Evolutionary conservation across 2,888 invertebrate species (phyloP), one percentile per base, ranked within the genome.

Genomic region (Pseudococcus viburni): DNA sequence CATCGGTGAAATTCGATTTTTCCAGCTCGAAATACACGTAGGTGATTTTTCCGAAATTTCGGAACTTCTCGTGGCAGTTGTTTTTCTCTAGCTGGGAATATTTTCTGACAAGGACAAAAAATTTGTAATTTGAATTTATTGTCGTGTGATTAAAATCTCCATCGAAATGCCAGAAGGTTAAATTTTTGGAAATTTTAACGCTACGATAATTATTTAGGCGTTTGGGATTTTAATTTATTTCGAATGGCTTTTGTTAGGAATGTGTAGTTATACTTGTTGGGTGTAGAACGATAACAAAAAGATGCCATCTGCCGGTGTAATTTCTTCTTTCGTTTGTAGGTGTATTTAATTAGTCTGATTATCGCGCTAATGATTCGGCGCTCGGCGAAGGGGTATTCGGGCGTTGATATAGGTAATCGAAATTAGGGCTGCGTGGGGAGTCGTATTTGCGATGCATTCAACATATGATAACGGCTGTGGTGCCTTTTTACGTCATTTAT

Each of bases 401-500:
- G 64, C 22, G 19, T 22, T 64, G 64, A 64, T 64, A 12, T 22
- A 22, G 19, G 64, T 22, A 22, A 22, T 55, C n/a, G 64, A 11
- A 64, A 19, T 22, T 64, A 64, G n/a, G n/a, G 0, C 17, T 55
- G 51, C n/a, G 55, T 55, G 12, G 11, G 5, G 55, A 55, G 48
- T 12, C 15, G 55, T 55, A 55, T n/a, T 19, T 22, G 22, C 22
- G 64, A 64, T 64, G 64, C 64, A 64, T 64, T 64, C 22, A 64
- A 64, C 64, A 64, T 64, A 77, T 42, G 77, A 77, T 73, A 39
- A 19, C 17, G 8, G 42, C 42, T 1, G 33, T 7, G 22, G 77
- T 77, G 17, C 39, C 64, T 22, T 77, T 77, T 77, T 39, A 77
- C 39, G 39, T 77, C 77, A 77, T 77, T 33, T 77, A 77, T 77